These are phyloP conservation scores for Chymomyza procnemis DNA, from an alignment of 2,888 invertebrate genomes.

Conservation along the genomic window DNA sequence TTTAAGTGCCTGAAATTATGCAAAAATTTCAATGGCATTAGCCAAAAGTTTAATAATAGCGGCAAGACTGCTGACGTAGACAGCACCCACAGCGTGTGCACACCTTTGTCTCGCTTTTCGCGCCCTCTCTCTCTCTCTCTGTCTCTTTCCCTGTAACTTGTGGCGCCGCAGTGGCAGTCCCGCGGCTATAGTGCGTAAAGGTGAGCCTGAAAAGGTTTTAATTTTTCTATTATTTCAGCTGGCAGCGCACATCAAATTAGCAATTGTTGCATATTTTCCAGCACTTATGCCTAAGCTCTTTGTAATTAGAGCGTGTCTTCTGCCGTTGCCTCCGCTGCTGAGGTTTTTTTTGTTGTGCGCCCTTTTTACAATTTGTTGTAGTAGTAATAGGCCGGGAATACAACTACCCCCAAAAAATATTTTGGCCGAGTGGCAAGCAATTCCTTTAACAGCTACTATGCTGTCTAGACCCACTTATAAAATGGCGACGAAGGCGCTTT, in stretches of 20 bases:
- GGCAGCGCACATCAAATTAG: constrained; percentile 45
- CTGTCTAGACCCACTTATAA: background rate
- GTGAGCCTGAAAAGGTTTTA: constrained; percentile 25
- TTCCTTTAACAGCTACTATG: background rate
- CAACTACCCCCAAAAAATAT: background rate
- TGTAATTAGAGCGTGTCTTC: constrained; percentile 47
- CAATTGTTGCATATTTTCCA: constrained; percentile 48
- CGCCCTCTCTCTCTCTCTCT: too few relatives aligned
- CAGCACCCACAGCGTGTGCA: constrained; percentile 18
- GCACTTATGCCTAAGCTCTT: constrained; percentile 31
- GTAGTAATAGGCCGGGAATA: background rate
- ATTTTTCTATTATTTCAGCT: constrained; percentile 47
- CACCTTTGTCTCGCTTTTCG: constrained; percentile 27
- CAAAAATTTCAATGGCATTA: constrained; percentile 52
- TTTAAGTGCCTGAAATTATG: constrained; percentile 53
- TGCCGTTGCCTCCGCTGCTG: background rate
- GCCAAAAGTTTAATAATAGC: constrained; percentile 49
- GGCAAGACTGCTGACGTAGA: constrained; percentile 8
- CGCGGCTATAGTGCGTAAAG: background rate
- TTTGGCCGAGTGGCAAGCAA: constrained; percentile 1
- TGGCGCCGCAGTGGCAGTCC: constrained; percentile 4
- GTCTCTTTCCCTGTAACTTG: too few relatives aligned
- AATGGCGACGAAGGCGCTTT: background rate
- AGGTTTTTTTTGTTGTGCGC: background rate
- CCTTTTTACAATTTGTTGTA: background rate